Percentiles rank a stretch among this genome's conserved stretches.
These are phyloP conservation scores for Invenusta paracnida DNA, from an alignment of 2,888 invertebrate genomes.

Conservation along the genomic window DNA sequence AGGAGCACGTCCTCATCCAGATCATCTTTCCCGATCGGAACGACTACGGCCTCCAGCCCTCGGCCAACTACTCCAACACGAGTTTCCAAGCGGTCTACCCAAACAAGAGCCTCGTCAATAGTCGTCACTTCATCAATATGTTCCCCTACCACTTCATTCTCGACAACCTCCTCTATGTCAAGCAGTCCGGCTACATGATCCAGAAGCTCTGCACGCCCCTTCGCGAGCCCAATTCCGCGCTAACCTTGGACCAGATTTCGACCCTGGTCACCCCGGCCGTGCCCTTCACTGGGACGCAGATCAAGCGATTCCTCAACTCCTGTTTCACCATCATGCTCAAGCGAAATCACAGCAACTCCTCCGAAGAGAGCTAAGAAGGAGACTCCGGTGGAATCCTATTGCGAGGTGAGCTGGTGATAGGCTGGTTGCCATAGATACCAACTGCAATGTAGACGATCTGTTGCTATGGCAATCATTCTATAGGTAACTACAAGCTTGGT, in stretches of 20 bases:
- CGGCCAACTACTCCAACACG: background rate
- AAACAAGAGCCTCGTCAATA: conserved; percentile 46
- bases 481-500: too few relatives aligned
- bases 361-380: background rate
- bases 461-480: too few relatives aligned
- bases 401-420: too few relatives aligned
- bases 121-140: conserved; percentile 51
- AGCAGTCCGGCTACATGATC: conserved; percentile 51
- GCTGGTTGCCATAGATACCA: too few relatives aligned
- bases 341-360: background rate
- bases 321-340: conserved; percentile 49
- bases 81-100: conserved; percentile 33
- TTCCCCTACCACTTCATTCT: conserved; percentile 57
- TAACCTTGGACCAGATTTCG: conserved; percentile 48
- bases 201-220: conserved; percentile 47
- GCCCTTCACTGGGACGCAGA: conserved; percentile 50
- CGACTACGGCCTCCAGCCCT: conserved; percentile 2
- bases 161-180: conserved; percentile 50
- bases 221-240: conserved; percentile 39
- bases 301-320: conserved; percentile 53
- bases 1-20: conserved; percentile 43
- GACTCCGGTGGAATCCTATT: background rate
- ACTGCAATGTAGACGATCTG: too few relatives aligned
- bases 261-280: conserved; percentile 52
- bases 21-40: conserved; percentile 22